These are phyloP conservation scores for Yponomeuta cagnagella DNA, from an alignment of 2,888 invertebrate genomes.

Conservation along the genomic window DNA sequence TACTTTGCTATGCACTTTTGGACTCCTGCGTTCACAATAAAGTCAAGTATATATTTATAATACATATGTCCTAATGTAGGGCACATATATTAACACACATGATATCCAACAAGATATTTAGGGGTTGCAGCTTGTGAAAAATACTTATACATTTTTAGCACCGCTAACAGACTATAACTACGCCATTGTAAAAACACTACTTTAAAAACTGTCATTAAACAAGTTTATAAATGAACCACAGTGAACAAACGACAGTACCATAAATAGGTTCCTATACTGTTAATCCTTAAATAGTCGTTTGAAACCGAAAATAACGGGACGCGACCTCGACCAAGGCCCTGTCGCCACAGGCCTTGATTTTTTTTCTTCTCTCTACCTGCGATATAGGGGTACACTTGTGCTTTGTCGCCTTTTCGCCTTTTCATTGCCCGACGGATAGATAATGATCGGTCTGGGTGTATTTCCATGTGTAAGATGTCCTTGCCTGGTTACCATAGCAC, in stretches of 20 bases:
- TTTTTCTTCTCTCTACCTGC: constrained; percentile 49
- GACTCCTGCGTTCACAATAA: no score
- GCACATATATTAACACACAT: no score
- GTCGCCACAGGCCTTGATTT: constrained; percentile 20
- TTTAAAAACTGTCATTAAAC: constrained; percentile 5
- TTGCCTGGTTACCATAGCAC: no score
- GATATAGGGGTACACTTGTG: constrained; percentile 50
- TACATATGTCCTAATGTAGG: no score
- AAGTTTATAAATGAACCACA: constrained; percentile 4
- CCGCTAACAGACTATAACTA: no score
- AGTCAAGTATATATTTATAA: no score
- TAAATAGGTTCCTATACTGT: constrained; percentile 9
- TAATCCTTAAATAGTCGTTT: constrained; percentile 14
- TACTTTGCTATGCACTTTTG: no score
- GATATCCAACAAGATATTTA: no score
- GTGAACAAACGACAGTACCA: constrained; percentile 7
- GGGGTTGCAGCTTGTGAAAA: no score
- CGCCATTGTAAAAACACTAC: neutral
- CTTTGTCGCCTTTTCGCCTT: constrained; percentile 37
- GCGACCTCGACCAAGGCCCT: constrained; percentile 6
- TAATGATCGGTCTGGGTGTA: constrained; percentile 30
- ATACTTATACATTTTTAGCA: no score
- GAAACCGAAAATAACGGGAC: constrained; percentile 15
- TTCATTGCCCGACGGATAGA: constrained; percentile 41
- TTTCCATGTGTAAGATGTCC: no score